Evolutionary conservation across 2,888 invertebrate genomes (phyloP).

Genomic region (Drosophila setosimentum): DNA sequence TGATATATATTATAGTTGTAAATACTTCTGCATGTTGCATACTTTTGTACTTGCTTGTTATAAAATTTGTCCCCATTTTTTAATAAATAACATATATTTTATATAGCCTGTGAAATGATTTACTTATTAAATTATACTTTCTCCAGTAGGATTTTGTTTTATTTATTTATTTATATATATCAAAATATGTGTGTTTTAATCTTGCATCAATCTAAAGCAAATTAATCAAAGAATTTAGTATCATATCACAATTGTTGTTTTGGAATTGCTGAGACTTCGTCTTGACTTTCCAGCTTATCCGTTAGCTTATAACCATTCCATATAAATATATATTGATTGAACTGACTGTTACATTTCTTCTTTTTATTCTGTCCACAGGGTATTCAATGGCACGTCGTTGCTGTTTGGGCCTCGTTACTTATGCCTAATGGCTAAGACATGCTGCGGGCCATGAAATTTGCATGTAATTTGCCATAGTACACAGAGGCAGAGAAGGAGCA

Average conservation of each 20-base stretch:
- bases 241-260: background rate
- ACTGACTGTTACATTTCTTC: background rate
- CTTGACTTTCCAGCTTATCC: background rate
- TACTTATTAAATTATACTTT: background rate
- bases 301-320: background rate
- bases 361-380: conserved; percentile 21
- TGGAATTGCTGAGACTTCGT: background rate
- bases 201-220: background rate
- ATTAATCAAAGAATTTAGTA: background rate
- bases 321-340: background rate
- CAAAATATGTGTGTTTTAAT: background rate
- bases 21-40: background rate
- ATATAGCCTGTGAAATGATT: background rate
- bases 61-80: rapidly evolving
- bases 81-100: background rate
- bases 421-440: conserved; percentile 46
- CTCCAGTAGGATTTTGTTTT: background rate
- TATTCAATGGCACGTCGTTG: conserved; percentile 24
- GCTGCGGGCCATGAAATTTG: conserved; percentile 65
- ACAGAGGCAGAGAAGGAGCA: conserved; percentile 1
- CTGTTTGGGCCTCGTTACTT: conserved; percentile 42
- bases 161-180: background rate
- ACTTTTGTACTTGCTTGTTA: background rate
- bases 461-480: conserved; percentile 63
- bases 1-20: background rate